Evolutionary conservation across 2,113 vertebrate species (phyloP), one percentile per base, ranked within the genome.

Genomic region (Peromyscus polionotus): DNA sequence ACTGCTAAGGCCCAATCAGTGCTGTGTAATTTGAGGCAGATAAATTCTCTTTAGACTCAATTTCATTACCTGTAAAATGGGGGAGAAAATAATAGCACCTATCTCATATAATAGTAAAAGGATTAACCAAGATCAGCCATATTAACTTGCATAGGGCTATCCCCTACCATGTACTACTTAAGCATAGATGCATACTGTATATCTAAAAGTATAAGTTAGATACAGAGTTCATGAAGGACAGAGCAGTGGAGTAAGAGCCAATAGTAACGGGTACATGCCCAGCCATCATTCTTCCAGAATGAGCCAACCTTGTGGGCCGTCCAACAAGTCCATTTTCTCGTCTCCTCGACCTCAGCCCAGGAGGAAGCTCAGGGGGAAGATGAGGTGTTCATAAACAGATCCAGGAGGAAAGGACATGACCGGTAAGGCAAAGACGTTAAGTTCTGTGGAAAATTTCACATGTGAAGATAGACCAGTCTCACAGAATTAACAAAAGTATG

Each of bases 1-100:
- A 88, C 36, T 77, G 31, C 17, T 16, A 90, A 57, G 24, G 19
- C 59, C 72, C 59, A 97, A 80, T 88, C 3, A 2, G 45, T 72
- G 42, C 67, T 90, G 3, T 92, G 24, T 39, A 77, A 77, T 84
- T 76, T 77, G 36, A 93, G 57, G n/a, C 36, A 83, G 96, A 76
- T 70, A 89, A 87, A 77, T 10, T 93, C 67, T 28, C 11, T 86
- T 75, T 51, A 86, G 39, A 83, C 22, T 95, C 70, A 80, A 36
- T 88, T 91, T 86, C 93, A 45, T 61, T 33, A 61, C 85, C 85
- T 91, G 26, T 94, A 95, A 92, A 94, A 51, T 51, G 51, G 88
- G 59, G 57, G 59, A 48, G 75, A n/a, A 14, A 67, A 83, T 67
- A 72, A 73, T 57, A 80, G 33, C 19, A 61, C 24, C 79, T 28